Evolutionary conservation across 2,888 invertebrate genomes (phyloP), one percentile per base, ranked within the genome.

Genomic region (Andrena flavipes): DNA sequence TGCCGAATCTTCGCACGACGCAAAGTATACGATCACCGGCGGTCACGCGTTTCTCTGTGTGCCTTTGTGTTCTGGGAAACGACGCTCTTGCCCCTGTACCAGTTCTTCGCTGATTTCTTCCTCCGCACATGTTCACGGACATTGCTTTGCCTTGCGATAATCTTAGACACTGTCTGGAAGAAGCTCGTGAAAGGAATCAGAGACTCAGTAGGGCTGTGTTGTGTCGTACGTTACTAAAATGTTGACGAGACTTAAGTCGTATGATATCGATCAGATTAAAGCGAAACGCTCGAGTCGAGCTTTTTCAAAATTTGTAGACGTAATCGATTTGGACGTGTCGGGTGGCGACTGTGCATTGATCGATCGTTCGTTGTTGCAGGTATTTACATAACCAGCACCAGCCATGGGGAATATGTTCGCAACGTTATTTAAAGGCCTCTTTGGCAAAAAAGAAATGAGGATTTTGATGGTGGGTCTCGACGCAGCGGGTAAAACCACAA

Each of bases 361-460:
- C 0, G 30, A 10, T 30, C 23, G 1, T 69, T 69, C 26, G 20
- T 68, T 84, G 78, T 95, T 95, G 90, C 95, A 96, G 96, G 95
- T 94, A 93, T 90, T 87, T 88, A 90, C 84, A 89, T 92, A 93
- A 93, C 85, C 85, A 95, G 94, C 94, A 95, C 94, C 94, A 95
- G 96, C 95, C 95, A 99, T 99, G 99, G 99, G 99, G 95, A 98
- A 98, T 96, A 97, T 98, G 95, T 98, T 99, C 95, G 97, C 98
- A 94, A 98, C 97, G 95, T 96, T 99, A 95, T 99, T 99, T 96
- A 98, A 98, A 96, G 98, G 99, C 96, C 98, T 99, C 92, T 99
- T 99, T 95, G 99, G 99, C 96, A 99, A 99, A 96, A 99, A 99
- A 95, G 99, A 99, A 96, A 99, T 99, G 99, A 97, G 99, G 96